These are phyloP conservation scores for Coremacera marginata DNA, from an alignment of 2,888 invertebrate species.

Conservation along the genomic window DNA sequence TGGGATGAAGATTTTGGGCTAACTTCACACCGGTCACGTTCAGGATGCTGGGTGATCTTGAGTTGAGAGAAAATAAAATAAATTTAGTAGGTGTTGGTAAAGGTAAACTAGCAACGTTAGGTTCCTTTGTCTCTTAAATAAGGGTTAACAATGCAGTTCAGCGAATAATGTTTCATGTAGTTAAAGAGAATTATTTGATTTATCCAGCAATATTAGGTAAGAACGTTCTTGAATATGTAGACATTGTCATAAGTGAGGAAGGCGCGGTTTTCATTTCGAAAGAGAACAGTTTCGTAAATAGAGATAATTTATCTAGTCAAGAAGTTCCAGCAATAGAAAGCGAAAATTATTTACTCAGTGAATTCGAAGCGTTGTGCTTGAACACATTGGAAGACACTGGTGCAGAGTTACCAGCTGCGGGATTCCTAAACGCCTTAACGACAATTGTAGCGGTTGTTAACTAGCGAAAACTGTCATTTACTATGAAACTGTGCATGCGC, in stretches of 20 bases:
- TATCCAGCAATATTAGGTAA: constrained; percentile 42
- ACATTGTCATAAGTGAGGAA: constrained; percentile 18
- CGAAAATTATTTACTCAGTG: no score
- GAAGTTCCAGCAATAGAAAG: no score
- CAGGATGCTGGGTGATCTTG: constrained; percentile 20
- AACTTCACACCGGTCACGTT: no score
- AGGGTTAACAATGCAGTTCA: constrained; percentile 22
- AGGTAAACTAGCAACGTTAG: constrained; percentile 24
- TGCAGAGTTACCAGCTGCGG: neutral
- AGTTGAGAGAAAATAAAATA: neutral
- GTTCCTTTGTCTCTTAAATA: constrained; percentile 7
- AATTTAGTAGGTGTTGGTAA: constrained; percentile 28
- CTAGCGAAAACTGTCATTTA: no score
- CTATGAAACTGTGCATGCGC: no score
- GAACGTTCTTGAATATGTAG: constrained; percentile 27
- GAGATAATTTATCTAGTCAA: neutral
- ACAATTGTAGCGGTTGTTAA: no score
- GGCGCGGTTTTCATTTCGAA: neutral
- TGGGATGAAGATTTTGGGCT: no score
- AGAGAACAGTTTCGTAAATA: neutral
- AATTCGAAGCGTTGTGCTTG: constrained; percentile 4
- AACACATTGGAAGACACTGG: neutral
- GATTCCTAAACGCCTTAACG: no score
- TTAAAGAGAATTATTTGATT: constrained; percentile 25
- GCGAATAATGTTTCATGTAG: constrained; percentile 36